phyloP scores from a whole-genome alignment of 2,888 invertebrate genomes.

The Pollenia angustigena region DNA sequence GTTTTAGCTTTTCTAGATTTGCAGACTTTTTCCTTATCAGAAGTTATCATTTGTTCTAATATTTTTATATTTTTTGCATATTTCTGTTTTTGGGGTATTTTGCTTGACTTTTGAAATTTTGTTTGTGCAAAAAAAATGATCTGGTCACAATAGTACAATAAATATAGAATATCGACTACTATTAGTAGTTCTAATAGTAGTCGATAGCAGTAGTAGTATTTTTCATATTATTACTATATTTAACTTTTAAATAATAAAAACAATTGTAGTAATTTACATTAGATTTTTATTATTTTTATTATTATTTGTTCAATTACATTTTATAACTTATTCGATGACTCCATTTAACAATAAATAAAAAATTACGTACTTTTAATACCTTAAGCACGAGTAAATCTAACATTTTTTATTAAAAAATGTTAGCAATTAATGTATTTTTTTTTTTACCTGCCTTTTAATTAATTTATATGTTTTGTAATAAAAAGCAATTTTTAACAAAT shows the following conservation, averaged over 20 bases:
- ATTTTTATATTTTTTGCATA: no score
- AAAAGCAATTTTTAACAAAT: slow-evolving; percentile 1
- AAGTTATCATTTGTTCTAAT: no score
- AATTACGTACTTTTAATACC: not conserved
- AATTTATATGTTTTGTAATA: slow-evolving; percentile 13
- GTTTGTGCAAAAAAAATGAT: no score
- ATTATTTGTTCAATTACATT: slow-evolving; percentile 11
- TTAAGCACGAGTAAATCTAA: not conserved
- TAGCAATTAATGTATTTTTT: not conserved
- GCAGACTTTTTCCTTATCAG: no score
- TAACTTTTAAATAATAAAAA: not conserved
- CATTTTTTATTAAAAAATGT: not conserved
- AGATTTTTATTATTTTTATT: not conserved
- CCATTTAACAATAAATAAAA: not conserved
- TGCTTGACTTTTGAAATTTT: no score
- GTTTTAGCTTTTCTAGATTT: no score
- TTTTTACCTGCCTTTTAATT: not conserved
- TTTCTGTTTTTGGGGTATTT: no score
- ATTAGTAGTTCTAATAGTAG: no score
- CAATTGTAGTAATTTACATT: not conserved
- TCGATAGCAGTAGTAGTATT: no score
- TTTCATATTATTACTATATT: no score
- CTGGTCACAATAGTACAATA: no score
- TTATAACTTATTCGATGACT: slow-evolving; percentile 2
- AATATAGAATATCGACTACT: no score